Percentiles rank a stretch among this genome's conserved stretches.
Conservation (phyloP, 35 echinoderm and acorn worm genomes). For the Stichopus chloronotus region DNA sequence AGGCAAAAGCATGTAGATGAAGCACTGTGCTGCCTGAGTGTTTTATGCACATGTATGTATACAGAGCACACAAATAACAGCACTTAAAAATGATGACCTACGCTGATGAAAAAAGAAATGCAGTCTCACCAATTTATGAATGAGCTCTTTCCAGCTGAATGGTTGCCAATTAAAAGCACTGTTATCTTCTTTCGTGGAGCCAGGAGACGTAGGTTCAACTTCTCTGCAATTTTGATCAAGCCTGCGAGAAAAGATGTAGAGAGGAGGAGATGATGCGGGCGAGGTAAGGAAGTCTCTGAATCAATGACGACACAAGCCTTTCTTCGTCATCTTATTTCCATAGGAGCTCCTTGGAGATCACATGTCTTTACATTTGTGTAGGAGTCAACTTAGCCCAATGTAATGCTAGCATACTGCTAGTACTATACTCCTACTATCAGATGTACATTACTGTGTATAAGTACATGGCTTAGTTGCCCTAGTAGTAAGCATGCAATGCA, state of each 20-base stretch:
- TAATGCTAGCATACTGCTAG: not conserved
- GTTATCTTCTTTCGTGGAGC: slow-evolving; percentile 96
- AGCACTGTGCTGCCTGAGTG: too few relatives aligned
- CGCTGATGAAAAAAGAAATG: not conserved
- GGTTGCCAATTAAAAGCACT: slow-evolving; percentile 94
- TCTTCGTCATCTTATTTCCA: not conserved
- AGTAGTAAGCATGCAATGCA: not conserved
- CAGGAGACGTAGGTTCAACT: slow-evolving; percentile 80
- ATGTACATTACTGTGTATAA: too few relatives aligned
- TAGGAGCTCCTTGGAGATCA: not conserved
- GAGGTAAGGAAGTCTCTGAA: not conserved
- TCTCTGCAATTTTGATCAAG: slow-evolving; percentile 80
- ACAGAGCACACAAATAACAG: not conserved
- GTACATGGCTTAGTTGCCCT: not conserved
- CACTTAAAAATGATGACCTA: slow-evolving; percentile 4
- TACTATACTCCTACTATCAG: not conserved
- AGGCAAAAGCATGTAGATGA: too few relatives aligned
- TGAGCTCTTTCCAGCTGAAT: slow-evolving; percentile 98
- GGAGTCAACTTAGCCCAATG: not conserved
- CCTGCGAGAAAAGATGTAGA: slow-evolving; percentile 54
- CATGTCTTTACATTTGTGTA: not conserved
- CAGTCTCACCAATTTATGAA: slow-evolving; percentile 96
- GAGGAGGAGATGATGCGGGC: not conserved
- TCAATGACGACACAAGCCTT: not conserved
- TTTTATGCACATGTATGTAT: not conserved